Evolutionary conservation across 2,797 vertebrate genomes (phyloP), one percentile per base, ranked within the genome.

Genomic region (Gadopsis bispinosus): DNA sequence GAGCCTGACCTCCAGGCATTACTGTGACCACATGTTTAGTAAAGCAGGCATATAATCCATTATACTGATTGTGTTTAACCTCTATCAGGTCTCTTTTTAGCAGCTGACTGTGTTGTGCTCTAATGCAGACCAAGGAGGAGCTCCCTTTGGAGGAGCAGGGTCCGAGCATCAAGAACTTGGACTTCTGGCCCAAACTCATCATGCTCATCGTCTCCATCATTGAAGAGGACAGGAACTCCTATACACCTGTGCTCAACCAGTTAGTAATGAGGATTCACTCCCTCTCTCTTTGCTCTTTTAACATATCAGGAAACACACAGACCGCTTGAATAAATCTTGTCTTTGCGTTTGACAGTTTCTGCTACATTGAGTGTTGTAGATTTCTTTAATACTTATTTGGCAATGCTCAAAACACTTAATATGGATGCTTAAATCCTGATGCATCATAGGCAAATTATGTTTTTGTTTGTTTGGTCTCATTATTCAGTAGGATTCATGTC

Each of bases 181-280:
- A 99, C 88, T 99, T 99, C 92, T 99, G 98, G 98, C 98, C 98
- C 50, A 99, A 99, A 83, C 97, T 99, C 82, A 99, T 99, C 86
- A 99, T 98, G 62, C 95, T 99, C 47, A 97, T 99, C 10, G 98
- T 99, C 75, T 99, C 98, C 71, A 99, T 99, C 90, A 98, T 97
- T 56, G 98, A 99, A 76, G 98, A 99, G 88, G 98, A 99, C 91
- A 97, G 96, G 92, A 99, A 98, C 93, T 97, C 97, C 39, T 99
- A 99, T 54, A 97, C 96, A 2, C 96, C 97, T 9, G 96, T 99
- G 54, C 95, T 99, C 55, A 99, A 99, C 94, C 98, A 99, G 98
- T 99, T 82, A 97, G 98, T 93, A 68, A 55, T 4, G 10, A 3
- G 3, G n/a, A 37, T 5, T 11, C 10, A 20, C 11, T 4, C 1